Conservation (phyloP, 2,113 vertebrate species). For the Cryptoleucopteryx plumbea region DNA sequence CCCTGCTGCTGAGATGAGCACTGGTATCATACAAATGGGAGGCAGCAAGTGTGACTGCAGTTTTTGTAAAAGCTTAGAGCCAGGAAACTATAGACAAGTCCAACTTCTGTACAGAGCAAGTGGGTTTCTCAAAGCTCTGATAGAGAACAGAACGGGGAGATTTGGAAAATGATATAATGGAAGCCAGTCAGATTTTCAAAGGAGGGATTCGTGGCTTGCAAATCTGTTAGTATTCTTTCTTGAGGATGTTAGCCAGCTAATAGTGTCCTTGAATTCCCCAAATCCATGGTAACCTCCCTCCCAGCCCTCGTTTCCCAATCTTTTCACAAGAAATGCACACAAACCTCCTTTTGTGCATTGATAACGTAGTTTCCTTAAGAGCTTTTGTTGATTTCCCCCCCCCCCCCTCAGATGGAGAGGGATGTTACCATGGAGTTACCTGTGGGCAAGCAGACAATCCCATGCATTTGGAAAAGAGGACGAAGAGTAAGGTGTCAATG, state of each 20-base stretch:
- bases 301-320: neutral
- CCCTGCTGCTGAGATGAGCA: neutral
- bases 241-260: neutral
- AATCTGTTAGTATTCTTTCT: neutral
- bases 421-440: slow-evolving; percentile 58
- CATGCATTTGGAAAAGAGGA: neutral
- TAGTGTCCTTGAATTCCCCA: neutral
- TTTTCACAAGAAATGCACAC: neutral
- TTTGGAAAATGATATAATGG: neutral
- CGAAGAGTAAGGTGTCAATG: neutral
- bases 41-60: neutral
- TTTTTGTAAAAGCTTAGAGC: neutral
- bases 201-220: neutral
- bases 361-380: neutral
- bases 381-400: slow-evolving; percentile 9
- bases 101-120: neutral
- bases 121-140: neutral
- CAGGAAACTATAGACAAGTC: neutral
- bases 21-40: neutral
- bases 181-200: neutral
- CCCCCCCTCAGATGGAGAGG: neutral
- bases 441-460: neutral
- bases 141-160: neutral
- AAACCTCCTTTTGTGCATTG: neutral
- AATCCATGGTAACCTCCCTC: slow-evolving; percentile 29